A percentile compares a stretch with the other conserved stretches of the same genome.
Evolutionary conservation across 1,140 invertebrate genomes (phyloP).

Genomic region (Zaprionus africanus): DNA sequence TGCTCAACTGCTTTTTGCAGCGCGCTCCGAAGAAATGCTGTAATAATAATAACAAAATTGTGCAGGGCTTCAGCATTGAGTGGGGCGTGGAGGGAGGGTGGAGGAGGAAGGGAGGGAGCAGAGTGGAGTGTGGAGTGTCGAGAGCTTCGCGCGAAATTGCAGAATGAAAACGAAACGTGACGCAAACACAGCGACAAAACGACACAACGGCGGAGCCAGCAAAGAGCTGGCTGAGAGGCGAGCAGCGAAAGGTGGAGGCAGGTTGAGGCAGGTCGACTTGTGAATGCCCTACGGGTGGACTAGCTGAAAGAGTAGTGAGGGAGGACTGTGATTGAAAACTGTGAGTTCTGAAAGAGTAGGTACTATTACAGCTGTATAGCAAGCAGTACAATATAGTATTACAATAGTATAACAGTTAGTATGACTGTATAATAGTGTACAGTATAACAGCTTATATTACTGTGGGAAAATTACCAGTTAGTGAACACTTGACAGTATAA

Average conservation of each 20-base stretch:
- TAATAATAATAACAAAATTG: slow-evolving; percentile 76
- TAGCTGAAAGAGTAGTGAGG: too few relatives aligned
- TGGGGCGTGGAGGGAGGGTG: neutral
- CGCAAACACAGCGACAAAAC: slow-evolving; percentile 61
- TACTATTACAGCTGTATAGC: neutral
- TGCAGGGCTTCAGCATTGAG: slow-evolving; percentile 52
- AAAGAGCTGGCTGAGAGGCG: neutral
- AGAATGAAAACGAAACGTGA: slow-evolving; percentile 79
- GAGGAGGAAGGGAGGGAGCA: too few relatives aligned
- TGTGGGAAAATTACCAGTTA: too few relatives aligned
- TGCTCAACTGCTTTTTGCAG: slow-evolving; percentile 63
- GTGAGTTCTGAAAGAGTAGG: neutral
- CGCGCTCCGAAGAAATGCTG: slow-evolving; percentile 72
- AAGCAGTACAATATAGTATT: neutral
- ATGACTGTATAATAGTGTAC: neutral
- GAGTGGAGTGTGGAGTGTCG: neutral
- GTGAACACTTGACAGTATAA: neutral
- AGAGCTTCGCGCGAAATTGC: slow-evolving; percentile 28
- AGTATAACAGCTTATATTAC: neutral
- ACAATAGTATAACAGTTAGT: neutral
- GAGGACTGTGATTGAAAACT: neutral
- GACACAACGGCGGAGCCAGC: neutral
- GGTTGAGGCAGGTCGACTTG: neutral
- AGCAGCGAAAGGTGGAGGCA: neutral
- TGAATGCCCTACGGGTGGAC: neutral